These are phyloP conservation scores for Chelonoidis abingdonii DNA, from an alignment of 2,113 vertebrate genomes.

Conservation along the genomic window DNA sequence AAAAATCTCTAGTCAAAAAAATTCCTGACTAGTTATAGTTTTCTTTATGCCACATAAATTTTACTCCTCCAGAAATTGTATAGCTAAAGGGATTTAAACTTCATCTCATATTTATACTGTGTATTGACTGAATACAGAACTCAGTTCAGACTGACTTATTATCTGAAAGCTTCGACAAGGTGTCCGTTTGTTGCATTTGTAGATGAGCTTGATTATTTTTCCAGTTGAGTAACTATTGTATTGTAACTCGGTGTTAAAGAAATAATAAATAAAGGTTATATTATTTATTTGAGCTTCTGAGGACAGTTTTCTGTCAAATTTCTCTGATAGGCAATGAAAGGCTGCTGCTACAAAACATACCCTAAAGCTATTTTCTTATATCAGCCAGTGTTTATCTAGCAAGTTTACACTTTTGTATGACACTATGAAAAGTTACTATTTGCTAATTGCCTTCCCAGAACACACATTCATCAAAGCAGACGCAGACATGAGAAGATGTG, in stretches of 20 bases:
- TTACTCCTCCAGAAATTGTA: background rate
- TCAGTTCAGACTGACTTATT: background rate
- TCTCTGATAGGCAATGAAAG: slow-evolving; percentile 15
- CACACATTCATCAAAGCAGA: slow-evolving; percentile 11
- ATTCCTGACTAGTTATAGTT: background rate
- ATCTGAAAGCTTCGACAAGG: background rate
- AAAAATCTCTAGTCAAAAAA: background rate
- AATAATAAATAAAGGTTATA: background rate
- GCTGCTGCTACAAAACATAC: background rate
- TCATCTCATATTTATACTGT: background rate
- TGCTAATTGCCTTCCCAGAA: background rate
- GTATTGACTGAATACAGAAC: background rate
- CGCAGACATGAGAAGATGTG: background rate
- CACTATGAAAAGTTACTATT: background rate
- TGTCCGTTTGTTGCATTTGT: background rate
- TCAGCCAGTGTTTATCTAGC: background rate
- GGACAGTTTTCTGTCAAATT: background rate
- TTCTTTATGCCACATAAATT: background rate
- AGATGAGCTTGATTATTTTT: slow-evolving; percentile 39
- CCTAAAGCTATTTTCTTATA: slow-evolving; percentile 35
- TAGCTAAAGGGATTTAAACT: background rate
- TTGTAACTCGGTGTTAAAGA: background rate
- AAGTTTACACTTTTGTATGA: background rate
- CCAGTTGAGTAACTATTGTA: background rate
- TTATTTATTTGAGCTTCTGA: background rate